Base-by-base conservation (phyloP, 2,888 invertebrate species). In the Torymus tubicola region DNA sequence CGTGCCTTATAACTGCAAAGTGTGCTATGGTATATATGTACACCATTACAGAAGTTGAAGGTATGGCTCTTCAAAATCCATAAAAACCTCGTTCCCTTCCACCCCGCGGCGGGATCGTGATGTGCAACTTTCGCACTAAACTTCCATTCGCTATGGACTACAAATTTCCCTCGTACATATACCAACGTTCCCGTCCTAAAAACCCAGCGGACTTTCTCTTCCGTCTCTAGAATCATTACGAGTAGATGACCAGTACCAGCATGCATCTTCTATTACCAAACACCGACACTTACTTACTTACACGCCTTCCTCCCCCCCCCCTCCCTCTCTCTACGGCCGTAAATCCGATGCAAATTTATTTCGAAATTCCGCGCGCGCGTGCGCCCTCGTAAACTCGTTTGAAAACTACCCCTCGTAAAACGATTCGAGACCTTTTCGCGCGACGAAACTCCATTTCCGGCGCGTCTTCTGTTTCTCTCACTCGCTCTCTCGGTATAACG, bases 311-410 rank as follows among this genome's bases (percentile, higher is more conserved):
- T n/a, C n/a, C n/a, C n/a, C n/a, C n/a, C n/a, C n/a, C n/a, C n/a
- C n/a, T 21, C 21, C 21, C 21, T 2, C 42, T 8, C 89, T 89
- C 86, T 86, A 86, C 82, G 82, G 86, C 84, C 84, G 88, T 89
- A 88, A 89, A 89, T 86, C 87, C 86, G 86, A 89, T 89, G 88
- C 87, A 88, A 89, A 89, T 89, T 89, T 89, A 89, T 89, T 89
- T 89, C 83, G 84, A 88, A 89, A 89, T 89, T 89, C 86, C 84
- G 78, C 84, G 85, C 80, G 79, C 83, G n/a, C 16, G 21, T 21
- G 21, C 73, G 21, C 52, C 14, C 86, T 86, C 87, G 86, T 87
- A 88, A 89, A 90, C 84, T 88, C 86, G 86, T 87, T 89, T 85
- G 86, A 87, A 89, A 88, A 88, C 86, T 87, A 86, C 85, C 58